Base-by-base conservation (phyloP, 2,797 vertebrate species). In the Poecile montanus region DNA sequence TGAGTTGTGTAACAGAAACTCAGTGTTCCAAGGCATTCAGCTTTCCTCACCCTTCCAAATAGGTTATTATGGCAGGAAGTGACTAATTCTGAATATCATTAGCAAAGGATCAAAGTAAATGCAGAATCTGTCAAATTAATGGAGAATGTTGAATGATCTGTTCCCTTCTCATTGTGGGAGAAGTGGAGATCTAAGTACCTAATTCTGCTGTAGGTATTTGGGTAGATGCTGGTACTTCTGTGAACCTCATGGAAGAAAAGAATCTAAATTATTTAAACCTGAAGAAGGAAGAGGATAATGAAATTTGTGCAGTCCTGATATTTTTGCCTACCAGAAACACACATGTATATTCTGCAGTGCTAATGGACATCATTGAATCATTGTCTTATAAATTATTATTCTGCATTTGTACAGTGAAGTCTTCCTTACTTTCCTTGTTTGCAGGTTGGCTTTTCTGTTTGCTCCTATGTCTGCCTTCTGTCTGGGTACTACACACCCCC, bases 381-480 rank as follows among this genome's bases (percentile, higher is more conserved):
- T 23, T 63, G 36, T 83, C 19, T 72, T 74, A 68, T 17, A 67
- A 66, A 40, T 36, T 2, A 13, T 90, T 65, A 10, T 27, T 82
- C 53, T 77, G 38, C 34, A 32, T 89, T 85, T 76, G 14, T 82
- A 54, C 57, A 77, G 47, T 60, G 82, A 36, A 50, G 7, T 68
- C 15, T 77, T 77, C 57, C 29, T 34, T 90, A 2, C 19, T 91
- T 3, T 90, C 56, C 72, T 84, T 77, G 62, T 16, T 97, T 96
- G 42, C 88, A 99, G 99, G 87, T 93, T 98, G 53, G 99, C 99
- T 30, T 91, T 99, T n/a, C 93, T 99, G 18, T 98, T 97, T 84
- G 45, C 96, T 32, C 86, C 97, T 13, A 15, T 14, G 4, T 97
- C 97, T 85, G 75, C 89, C 2, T 98, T 99, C 91, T 99, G 99